Base-by-base conservation (phyloP, 2,888 invertebrate species). In the Zhengitettix transpicula region DNA sequence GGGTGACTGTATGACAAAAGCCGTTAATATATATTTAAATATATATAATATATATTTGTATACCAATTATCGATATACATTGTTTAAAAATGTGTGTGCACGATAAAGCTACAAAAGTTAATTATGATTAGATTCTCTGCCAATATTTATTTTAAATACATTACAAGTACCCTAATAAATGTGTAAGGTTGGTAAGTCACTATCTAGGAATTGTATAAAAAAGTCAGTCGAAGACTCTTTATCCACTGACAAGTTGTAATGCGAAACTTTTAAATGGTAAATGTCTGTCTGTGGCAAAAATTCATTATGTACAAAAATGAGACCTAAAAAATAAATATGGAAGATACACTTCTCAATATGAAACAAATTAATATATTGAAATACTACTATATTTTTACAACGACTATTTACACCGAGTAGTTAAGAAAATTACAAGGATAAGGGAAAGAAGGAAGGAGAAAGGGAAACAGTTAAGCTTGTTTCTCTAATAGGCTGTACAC, bases 351-450 rank as follows among this genome's bases (percentile, higher is more conserved):
- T 64, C 62, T 61, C 62, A 62, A 56, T 63, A 64, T 63, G 61
- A 63, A 65, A 65, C 63, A 62, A 65, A 64, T 65, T 59, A 61
- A 63, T 62, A 62, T 63, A 66, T 63, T 63, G 65, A 66, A 62
- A 59, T 63, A 66, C 67, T 66, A 67, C 64, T 61, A 62, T 63
- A 65, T 64, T 64, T 65, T 64, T 66, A 67, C 67, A 67, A 66
- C 65, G 62, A 66, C 67, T 67, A 67, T 68, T 63, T 67, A 68
- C 67, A 68, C 59, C 63, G 63, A 67, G 64, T 55, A 62, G 59
- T 58, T 58, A 60, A 42, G 57, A 58, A 61, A 59, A 58, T 55
- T 57, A 58, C 51, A 58, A 59, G 61, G 55, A 58, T 54, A 61
- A 59, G 60, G 58, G 61, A 58, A 58, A 60, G 61, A 53, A 59